Evolutionary conservation across 2,113 vertebrate genomes (phyloP).

Genomic region (Pseudolaguvia tuberculata): DNA sequence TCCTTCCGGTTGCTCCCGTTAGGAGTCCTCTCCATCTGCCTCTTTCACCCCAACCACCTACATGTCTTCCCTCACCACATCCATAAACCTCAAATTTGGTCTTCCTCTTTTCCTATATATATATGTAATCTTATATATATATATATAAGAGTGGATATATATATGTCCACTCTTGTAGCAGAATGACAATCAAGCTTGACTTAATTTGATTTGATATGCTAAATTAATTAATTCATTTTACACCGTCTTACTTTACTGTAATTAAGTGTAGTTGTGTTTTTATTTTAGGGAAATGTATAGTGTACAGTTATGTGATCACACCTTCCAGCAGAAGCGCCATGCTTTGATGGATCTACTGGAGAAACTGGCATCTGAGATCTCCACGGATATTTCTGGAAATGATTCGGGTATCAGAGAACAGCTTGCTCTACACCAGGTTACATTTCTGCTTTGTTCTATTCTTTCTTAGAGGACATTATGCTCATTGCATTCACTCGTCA

Average conservation of each 20-base stretch:
- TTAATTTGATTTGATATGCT: background rate
- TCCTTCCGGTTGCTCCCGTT: no score
- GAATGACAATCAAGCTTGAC: no score
- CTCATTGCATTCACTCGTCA: background rate
- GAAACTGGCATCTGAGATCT: slow-evolving; percentile 63
- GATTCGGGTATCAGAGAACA: slow-evolving; percentile 70
- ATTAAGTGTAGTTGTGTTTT: background rate
- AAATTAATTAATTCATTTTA: background rate
- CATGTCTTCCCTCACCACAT: no score
- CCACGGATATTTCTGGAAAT: slow-evolving; percentile 49
- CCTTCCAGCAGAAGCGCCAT: slow-evolving; percentile 73
- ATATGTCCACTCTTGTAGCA: no score
- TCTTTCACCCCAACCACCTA: no score
- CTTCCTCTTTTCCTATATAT: no score
- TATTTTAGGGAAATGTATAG: slow-evolving; percentile 63
- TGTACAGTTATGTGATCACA: slow-evolving; percentile 58
- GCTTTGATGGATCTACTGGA: slow-evolving; percentile 73
- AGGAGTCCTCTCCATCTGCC: no score
- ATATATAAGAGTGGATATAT: no score
- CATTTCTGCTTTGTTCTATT: background rate
- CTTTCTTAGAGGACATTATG: background rate
- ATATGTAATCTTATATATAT: no score
- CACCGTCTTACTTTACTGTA: background rate
- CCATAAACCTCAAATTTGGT: no score
- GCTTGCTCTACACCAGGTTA: slow-evolving; percentile 77